phyloP scores from a whole-genome alignment of 2,113 vertebrate genomes.

The Neogale vison region DNA sequence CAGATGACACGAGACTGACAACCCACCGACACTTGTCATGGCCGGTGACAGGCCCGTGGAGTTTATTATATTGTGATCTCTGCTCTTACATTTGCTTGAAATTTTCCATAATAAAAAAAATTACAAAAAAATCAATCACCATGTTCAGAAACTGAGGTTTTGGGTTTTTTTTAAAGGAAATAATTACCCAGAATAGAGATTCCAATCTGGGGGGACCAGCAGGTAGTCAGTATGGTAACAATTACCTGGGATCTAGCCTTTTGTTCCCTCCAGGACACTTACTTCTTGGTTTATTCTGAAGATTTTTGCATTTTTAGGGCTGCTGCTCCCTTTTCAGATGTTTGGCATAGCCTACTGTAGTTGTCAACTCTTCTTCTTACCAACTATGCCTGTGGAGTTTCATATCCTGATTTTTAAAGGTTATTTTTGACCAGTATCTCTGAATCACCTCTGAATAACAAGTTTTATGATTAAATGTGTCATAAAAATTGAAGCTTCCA shows the following conservation, averaged over 20 bases:
- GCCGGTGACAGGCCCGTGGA: not conserved
- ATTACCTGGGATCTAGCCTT: not conserved
- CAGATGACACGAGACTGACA: not conserved
- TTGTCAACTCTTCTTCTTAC: not conserved
- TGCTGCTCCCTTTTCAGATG: not conserved
- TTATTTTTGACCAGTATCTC: slow-evolving; percentile 8
- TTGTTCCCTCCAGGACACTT: not conserved
- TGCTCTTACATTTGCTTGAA: not conserved
- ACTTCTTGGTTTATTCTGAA: not conserved
- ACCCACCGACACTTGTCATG: not conserved
- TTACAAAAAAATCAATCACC: not conserved
- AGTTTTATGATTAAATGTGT: slow-evolving; percentile 30
- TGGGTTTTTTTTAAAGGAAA: not conserved
- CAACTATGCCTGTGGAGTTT: not conserved
- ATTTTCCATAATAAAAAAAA: not conserved
- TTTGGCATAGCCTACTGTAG: not conserved
- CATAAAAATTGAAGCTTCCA: not conserved
- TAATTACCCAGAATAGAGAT: not conserved
- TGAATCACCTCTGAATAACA: not conserved
- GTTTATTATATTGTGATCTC: not conserved
- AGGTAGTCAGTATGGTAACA: not conserved
- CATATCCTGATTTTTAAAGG: slow-evolving; percentile 29
- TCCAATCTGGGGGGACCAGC: not conserved
- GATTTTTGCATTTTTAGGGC: not conserved
- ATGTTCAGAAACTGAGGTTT: not conserved